phyloP scores from a whole-genome alignment of 2,888 invertebrate genomes.

The Oscheius sp. region DNA sequence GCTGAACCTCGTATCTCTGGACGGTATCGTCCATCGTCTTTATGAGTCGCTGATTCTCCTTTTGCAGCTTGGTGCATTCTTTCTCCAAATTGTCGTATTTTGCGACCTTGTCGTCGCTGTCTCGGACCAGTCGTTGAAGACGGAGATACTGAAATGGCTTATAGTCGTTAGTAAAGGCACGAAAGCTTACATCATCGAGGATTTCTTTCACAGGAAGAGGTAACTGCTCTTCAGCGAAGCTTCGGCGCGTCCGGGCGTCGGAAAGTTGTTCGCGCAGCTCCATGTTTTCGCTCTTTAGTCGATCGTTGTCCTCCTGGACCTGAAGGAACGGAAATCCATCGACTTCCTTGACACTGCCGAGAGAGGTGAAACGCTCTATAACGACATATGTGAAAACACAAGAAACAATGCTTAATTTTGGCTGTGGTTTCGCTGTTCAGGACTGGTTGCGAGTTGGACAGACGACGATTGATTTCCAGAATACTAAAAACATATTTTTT shows the following conservation, averaged over 20 bases:
- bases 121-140: constrained; percentile 1
- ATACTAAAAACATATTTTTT: not conserved
- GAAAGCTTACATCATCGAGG: constrained; percentile 6
- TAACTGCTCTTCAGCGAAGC: constrained; percentile 13
- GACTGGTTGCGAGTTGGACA: constrained; percentile 3
- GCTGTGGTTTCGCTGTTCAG: not conserved
- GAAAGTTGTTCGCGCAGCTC: not conserved
- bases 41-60: not conserved
- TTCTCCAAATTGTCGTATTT: not conserved
- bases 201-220: constrained; percentile 1
- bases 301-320: constrained; percentile 23
- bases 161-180: not conserved
- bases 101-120: not conserved
- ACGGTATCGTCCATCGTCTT: not conserved
- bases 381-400: not conserved
- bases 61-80: not conserved
- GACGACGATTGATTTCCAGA: constrained; percentile 2
- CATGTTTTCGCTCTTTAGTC: not conserved
- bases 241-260: not conserved
- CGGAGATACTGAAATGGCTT: constrained; percentile 1
- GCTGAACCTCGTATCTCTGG: not conserved
- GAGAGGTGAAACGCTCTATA: not conserved
- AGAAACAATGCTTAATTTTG: not conserved
- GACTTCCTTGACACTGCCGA: not conserved
- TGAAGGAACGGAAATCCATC: constrained; percentile 17